Base-by-base conservation (phyloP, 2,113 vertebrate genomes). In the Bostrychus sinensis region DNA sequence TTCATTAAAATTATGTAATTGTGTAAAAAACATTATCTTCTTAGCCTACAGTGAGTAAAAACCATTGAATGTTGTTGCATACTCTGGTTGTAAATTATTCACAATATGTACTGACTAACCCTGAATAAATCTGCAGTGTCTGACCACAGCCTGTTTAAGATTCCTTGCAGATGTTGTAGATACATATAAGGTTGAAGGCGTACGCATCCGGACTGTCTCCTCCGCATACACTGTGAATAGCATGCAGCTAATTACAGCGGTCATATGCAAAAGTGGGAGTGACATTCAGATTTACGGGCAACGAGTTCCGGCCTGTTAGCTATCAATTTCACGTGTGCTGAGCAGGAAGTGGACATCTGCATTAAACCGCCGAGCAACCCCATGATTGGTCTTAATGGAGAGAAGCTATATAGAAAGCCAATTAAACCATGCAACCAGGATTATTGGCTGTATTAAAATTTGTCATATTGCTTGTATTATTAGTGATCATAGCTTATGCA, bases 321-420 rank as follows among this genome's bases (percentile, higher is more conserved):
- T 78, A 72, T 76, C 81, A 85, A 86, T 90, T 90, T 87, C 83
- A 88, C 76, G 68, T 85, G 57, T 80, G 78, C 63, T 80, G 79
- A 85, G 81, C 79, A 85, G 62, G 57, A 78, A 81, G 75, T 85
- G 79, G 58, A 78, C 77, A 53, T 86, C 56, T 58, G 61, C 50
- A 72, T 81, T 77, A 70, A 81, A 82, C 72, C 72, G 67, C 50
- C 3, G 51, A 62, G 41, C 66, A 56, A 32, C 41, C 67, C 28
- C 2, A 20, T 80, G 76, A 82, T 70, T 80, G 63, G 62, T 22
- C 76, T 53, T 78, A 83, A 81, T 80, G 26, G 61, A 56, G 55
- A 43, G 60, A 76, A 36, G 69, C 62, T 41, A 71, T 41, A 71
- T 62, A 54, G 62, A 46, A 51, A 51, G 48, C 28, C 48, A 28